Evolutionary conservation across 2,888 invertebrate genomes (phyloP), one percentile per base, ranked within the genome.

Genomic region (Papilio protenor): DNA sequence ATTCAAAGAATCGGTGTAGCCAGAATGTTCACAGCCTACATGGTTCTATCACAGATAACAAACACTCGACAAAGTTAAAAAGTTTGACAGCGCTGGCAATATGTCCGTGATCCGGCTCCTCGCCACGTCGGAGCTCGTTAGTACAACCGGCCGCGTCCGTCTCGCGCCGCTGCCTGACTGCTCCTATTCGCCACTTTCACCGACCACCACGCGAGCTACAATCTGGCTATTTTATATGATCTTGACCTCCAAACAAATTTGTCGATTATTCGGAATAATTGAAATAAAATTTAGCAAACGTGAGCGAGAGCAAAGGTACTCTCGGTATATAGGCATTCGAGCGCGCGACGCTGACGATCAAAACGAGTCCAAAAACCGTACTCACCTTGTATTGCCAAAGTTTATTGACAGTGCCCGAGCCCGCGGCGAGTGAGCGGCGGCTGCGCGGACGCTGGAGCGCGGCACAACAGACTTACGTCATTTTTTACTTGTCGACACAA

Each of bases 111-210:
- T 89, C 87, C 85, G 89, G 88, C 86, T 89, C 91, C 92, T 92
- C 91, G 94, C 94, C 94, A 94, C 94, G 94, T 94, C 88, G 90
- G 89, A 89, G 79, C 81, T 81, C 83, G 83, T 83, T 85, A 87
- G 86, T 88, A 85, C 88, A 82, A 88, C 87, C 89, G 88, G 88
- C 89, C 90, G 92, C 89, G 89, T 87, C 89, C 93, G 94, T 94
- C 91, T 91, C 85, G 85, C 85, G 85, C 82, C 94, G 94, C 91
- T 93, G 93, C 92, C 88, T 86, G 90, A 90, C 88, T 89, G 90
- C 90, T 90, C 89, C 90, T 89, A 88, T 89, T 91, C 82, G 90
- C 91, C 91, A 94, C 94, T 94, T 94, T 94, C 94, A 94, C 94
- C 94, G 87, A 86, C 88, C 84, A 87, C 87, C 86, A 87, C 87